Base-by-base conservation (phyloP, 2,888 invertebrate species). In the Mellilla xanthometata region DNA sequence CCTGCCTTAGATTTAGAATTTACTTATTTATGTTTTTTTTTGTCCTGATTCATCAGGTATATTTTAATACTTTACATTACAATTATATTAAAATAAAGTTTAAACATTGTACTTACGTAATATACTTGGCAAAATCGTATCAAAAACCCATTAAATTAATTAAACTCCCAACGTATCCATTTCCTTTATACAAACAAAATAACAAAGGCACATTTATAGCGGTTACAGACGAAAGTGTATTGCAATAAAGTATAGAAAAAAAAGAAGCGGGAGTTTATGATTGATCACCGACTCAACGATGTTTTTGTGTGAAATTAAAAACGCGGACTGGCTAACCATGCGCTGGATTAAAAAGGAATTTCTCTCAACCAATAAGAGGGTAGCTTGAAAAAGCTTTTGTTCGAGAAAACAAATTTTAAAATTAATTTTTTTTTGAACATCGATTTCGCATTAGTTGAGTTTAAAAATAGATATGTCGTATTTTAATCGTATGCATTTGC, bases 261-360 rank as follows among this genome's bases (percentile, higher is more conserved):
- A 72, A 83, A 67, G 70, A 71, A 72, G 70, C 80, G 71, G 74
- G 76, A 76, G 77, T 76, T 81, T 86, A 84, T 89, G 89, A 89
- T 89, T 89, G 89, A 89, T 89, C 88, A 89, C 89, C 88, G 72
- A 77, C 73, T 79, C 77, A 59, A 63, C 76, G 76, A 74, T 61
- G 76, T 78, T 89, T 87, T 89, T 88, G 82, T 84, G 81, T 82
- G 81, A 84, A 88, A 89, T 89, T 89, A 89, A 87, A 88, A 87
- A 86, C 80, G 71, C 73, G 80, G 69, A 78, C 71, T 80, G 80
- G 76, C 70, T 79, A 79, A 74, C 80, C 82, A 81, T 83, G 80
- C 82, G 80, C 80, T 74, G 86, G 83, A 86, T 87, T 83, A 80
- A 81, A 80, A 78, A 82, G 78, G 81, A 86, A 86, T 87, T 83